These are phyloP conservation scores for Ceraclea dissimilis DNA, from an alignment of 2,888 invertebrate species.

Conservation along the genomic window DNA sequence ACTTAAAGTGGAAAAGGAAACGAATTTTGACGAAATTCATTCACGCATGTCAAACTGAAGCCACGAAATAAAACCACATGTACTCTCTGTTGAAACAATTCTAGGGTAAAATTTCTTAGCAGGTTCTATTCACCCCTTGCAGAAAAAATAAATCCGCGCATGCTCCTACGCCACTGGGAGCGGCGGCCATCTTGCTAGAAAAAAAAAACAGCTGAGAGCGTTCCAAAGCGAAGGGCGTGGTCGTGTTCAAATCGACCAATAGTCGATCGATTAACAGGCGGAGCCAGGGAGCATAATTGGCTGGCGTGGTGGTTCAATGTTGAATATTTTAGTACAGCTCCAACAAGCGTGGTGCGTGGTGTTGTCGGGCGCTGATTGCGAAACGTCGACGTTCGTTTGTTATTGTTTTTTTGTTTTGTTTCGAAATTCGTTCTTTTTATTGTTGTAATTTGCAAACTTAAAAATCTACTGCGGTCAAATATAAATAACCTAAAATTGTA, in stretches of 20 bases:
- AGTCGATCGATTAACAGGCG: slow-evolving; percentile 2
- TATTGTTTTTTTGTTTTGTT: slow-evolving; percentile 6
- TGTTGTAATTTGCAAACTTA: neutral
- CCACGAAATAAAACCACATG: slow-evolving; percentile 8
- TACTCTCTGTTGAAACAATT: neutral
- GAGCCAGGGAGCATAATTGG: slow-evolving; percentile 7
- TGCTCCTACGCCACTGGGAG: neutral
- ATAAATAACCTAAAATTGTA: too few relatives aligned
- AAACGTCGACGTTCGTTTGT: neutral
- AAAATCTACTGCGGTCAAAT: too few relatives aligned
- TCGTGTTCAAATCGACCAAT: slow-evolving; percentile 8
- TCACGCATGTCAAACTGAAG: neutral
- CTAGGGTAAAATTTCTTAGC: neutral
- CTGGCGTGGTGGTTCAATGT: neutral
- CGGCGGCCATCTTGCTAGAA: slow-evolving; percentile 14
- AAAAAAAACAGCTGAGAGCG: slow-evolving; percentile 11
- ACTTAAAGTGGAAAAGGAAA: neutral
- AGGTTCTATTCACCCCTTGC: neutral
- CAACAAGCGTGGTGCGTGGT: slow-evolving; percentile 4
- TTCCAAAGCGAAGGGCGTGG: slow-evolving; percentile 10
- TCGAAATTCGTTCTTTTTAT: neutral
- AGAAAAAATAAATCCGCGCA: slow-evolving; percentile 2
- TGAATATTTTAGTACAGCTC: slow-evolving; percentile 13
- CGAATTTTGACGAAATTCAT: neutral
- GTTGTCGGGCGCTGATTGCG: neutral